Base-by-base conservation (phyloP, 1,140 invertebrate species). In the Macrocentrus cingulum region DNA sequence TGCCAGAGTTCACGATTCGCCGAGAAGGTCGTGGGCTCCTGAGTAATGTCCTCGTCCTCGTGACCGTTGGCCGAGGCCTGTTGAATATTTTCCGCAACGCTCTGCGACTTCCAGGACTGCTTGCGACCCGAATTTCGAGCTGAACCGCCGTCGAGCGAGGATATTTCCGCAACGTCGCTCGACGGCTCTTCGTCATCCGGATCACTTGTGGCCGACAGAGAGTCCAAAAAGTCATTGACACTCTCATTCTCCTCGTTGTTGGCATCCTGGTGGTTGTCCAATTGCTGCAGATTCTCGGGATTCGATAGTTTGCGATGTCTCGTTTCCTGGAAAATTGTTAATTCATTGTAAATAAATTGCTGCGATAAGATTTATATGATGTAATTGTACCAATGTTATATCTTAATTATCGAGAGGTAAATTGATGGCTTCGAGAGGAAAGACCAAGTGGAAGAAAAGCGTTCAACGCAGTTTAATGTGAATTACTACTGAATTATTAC, bases 1-100 rank as follows among this genome's bases (percentile, higher is more conserved):
- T 86, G 85, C 85, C 85, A 87, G 0, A 85, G 66, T 52, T 86
- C 85, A 6, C 84, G 76, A 59, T 85, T 86, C 13, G 70, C 76
- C 16, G 71, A 82, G 66, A 73, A 80, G 0, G 73, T 77, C 9
- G 70, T 69, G 0, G 49, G 23, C 20, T 60, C 49, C 13, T 37
- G 15, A 25, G 53, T 48, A 18, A 44, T 32, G 20, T 22, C 42
- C 11, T 48, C 18, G 6, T 49, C 11, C 1, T 55, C 11, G 13
- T 23, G 23, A 34, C 56, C 22, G 41, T 36, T 51, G 22, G 60
- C 8, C 37, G 55, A 50, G 13, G 29, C 9, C 19, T 64, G 64
- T 8, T 64, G 53, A 18, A 58, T 44, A 13, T 54, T 65, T 6
- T 82, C 80, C 0, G 76, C 74, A 9, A 81, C 56, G 51, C 77